These are phyloP conservation scores for Acipenser transmontanus DNA, from an alignment of 2,797 vertebrate species.

Conservation along the genomic window DNA sequence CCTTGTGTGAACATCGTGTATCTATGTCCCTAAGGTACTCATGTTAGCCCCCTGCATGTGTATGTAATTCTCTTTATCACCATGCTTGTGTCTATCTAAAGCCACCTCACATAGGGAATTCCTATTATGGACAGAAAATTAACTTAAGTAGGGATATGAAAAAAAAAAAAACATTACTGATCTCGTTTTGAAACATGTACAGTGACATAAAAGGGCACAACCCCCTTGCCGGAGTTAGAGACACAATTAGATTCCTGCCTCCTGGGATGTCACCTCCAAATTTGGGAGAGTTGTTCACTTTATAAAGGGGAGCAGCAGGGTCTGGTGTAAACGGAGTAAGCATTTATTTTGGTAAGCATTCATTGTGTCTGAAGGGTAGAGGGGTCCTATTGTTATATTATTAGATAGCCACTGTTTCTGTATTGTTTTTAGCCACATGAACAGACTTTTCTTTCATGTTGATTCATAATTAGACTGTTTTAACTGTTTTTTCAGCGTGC, in stretches of 20 bases:
- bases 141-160: too few species aligned
- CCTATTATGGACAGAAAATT: too few species aligned
- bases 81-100: neutral
- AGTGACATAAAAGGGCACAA: neutral
- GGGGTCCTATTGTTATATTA: neutral
- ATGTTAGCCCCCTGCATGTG: too few species aligned
- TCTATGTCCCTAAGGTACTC: too few species aligned
- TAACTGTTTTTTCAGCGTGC: conserved; percentile 13
- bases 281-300: conserved; percentile 53
- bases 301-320: conserved; percentile 51
- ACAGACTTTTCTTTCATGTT: conserved; percentile 3
- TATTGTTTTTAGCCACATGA: neutral
- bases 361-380: neutral
- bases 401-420: neutral
- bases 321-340: conserved; percentile 45
- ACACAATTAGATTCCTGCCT: conserved; percentile 54
- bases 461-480: conserved; percentile 17
- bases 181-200: neutral
- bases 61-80: too few species aligned
- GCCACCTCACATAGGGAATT: neutral
- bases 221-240: conserved; percentile 32
- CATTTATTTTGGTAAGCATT: conserved; percentile 24
- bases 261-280: conserved; percentile 50
- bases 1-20: too few species aligned
- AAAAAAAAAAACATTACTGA: too few species aligned